A percentile compares a stretch with the other conserved stretches of the same genome.
Conservation (phyloP, 2,113 vertebrate genomes). For the Chionodraco myersi region DNA sequence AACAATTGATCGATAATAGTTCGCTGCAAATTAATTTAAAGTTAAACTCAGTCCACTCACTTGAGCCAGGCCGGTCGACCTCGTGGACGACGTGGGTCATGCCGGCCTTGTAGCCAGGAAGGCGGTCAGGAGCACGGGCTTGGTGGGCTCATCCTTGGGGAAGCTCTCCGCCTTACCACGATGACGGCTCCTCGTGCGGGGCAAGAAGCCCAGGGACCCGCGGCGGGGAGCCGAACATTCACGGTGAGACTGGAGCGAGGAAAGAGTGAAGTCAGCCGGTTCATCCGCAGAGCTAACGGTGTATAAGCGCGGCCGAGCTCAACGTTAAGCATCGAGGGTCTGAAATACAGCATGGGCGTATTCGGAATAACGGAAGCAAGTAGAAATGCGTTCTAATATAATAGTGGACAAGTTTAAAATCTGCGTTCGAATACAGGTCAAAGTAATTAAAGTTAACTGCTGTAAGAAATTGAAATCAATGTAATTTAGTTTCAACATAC, state of each 20-base stretch:
- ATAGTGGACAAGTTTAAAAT: too few species aligned
- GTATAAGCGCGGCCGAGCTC: rapidly evolving
- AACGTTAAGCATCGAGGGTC: rapidly evolving
- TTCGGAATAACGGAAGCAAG: too few species aligned
- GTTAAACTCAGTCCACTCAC: too few species aligned
- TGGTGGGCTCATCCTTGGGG: constrained; percentile 93
- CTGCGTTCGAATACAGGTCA: too few species aligned
- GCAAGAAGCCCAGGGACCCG: constrained; percentile 96
- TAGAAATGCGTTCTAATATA: too few species aligned
- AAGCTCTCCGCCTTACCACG: constrained; percentile 99
- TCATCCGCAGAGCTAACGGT: neutral
- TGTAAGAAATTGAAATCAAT: neutral
- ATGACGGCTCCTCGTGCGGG: constrained; percentile 93
- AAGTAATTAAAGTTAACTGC: too few species aligned
- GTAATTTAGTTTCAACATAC: too few species aligned
- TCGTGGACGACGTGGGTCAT: constrained; percentile 93
- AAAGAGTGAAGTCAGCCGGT: rapidly evolving
- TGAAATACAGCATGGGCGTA: rapidly evolving
- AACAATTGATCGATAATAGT: too few species aligned
- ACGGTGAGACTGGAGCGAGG: constrained; percentile 89
- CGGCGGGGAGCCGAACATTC: constrained; percentile 98
- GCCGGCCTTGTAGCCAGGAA: constrained; percentile 98
- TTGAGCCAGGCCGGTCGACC: too few species aligned
- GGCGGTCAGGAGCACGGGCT: constrained; percentile 95
- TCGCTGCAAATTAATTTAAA: too few species aligned